Evolutionary conservation across 2,113 vertebrate genomes (phyloP).

Genomic region (Nettapus auritus): DNA sequence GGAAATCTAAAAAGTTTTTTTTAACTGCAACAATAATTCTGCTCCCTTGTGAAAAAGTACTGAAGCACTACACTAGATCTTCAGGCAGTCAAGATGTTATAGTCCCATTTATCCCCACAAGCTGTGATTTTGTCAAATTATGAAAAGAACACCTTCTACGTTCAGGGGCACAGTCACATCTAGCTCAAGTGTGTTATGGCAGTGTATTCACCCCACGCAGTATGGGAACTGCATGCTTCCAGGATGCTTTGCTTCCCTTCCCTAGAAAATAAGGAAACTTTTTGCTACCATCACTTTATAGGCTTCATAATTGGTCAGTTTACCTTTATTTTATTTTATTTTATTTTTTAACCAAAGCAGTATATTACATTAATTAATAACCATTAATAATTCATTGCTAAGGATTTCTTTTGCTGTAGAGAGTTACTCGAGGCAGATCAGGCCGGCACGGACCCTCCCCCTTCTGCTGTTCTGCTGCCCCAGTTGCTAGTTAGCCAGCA

Average conservation of each 20-base stretch:
- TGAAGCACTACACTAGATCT: not conserved
- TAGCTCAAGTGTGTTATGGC: not conserved
- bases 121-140: not conserved
- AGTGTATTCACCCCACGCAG: not conserved
- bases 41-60: not conserved
- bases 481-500: too few species aligned
- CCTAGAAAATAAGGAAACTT: not conserved
- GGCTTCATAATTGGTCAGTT: not conserved
- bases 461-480: too few species aligned
- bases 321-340: not conserved
- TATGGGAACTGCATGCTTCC: not conserved
- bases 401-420: not conserved
- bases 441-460: not conserved
- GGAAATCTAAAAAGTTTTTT: not conserved
- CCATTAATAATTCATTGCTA: not conserved
- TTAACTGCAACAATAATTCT: not conserved
- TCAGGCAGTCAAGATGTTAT: not conserved
- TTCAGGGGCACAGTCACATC: not conserved
- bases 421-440: not conserved
- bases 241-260: not conserved
- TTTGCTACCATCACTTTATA: not conserved
- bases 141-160: not conserved
- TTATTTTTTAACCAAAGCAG: too few species aligned
- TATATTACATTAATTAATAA: not conserved
- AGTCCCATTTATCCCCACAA: not conserved